Base-by-base conservation (phyloP, 2,888 invertebrate genomes). In the Cantharis nigra region DNA sequence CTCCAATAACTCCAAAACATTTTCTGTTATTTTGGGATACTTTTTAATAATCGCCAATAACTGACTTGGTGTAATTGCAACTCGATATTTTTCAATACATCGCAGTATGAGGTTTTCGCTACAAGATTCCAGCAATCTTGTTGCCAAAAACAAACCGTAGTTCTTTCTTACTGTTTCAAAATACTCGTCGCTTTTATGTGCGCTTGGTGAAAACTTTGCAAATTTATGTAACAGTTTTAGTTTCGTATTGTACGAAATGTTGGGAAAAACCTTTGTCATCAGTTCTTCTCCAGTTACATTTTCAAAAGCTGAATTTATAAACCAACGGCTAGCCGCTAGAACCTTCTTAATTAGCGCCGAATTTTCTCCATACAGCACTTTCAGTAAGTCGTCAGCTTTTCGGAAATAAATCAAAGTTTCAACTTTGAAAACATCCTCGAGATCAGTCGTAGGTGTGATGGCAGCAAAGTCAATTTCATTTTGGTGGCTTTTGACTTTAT, bases 211-310 rank as follows among this genome's bases (percentile, higher is more conserved):
- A 69, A 71, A 65, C 14, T 70, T 63, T 3, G 75, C 62, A 13
- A 81, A 63, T 62, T 76, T 70, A 63, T 75, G 72, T 10, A 79
- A 20, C 9, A 81, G 10, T 65, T 80, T 79, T 33, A 78, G 14
- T 62, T 79, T 76, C 9, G 77, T 63, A 3, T 69, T 79, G 63
- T 74, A 81, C 9, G 81, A 80, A 26, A 78, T 49, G n/a, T 78
- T 63, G 0, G 79, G 74, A 9, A 81, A 77, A 62, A 79, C 69
- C 16, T 78, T 62, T 7, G 69, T 74, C 4, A 74, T 76, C 9
- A 81, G 70, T 10, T 63, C 26, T n/a, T 79, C 71, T 11, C 74
- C 75, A 3, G 14, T 74, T 14, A 79, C 18, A 33, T 72, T 65
- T 16, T 28, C 70, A 63, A 80, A 80, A 10, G 63, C 72, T n/a